Evolutionary conservation across 2,797 vertebrate genomes (phyloP).

Genomic region (Delichon dasypus): DNA sequence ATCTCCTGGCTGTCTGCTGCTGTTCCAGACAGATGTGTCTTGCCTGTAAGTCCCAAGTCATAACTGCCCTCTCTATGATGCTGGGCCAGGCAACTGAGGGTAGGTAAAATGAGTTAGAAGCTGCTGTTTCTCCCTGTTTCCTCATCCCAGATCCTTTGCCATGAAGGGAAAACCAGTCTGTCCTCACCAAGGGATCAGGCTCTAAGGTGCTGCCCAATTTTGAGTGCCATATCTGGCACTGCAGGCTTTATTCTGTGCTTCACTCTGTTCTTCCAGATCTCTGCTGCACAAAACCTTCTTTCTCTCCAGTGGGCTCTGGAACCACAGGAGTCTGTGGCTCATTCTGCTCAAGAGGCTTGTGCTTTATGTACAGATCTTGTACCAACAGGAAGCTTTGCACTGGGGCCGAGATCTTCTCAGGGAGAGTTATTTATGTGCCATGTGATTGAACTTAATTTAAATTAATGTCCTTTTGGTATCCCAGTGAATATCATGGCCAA

Average conservation of each 20-base stretch:
- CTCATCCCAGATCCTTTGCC: rapidly evolving
- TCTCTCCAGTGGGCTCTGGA: background rate
- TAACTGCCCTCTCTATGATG: background rate
- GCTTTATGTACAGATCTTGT: rapidly evolving
- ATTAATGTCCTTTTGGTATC: background rate
- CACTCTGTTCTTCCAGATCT: background rate
- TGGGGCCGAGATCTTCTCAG: background rate
- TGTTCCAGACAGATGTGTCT: background rate
- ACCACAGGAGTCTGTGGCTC: background rate
- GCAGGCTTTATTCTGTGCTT: background rate
- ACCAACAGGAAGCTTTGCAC: background rate
- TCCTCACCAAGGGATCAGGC: background rate
- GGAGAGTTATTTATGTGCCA: background rate
- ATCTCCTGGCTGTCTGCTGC: background rate
- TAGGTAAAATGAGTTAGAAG: background rate
- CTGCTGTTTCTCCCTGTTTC: background rate
- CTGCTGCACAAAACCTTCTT: background rate
- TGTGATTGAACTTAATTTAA: background rate
- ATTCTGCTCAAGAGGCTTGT: background rate
- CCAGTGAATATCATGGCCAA: rapidly evolving
- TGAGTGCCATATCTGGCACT: background rate
- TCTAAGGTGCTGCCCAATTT: background rate
- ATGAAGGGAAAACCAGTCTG: background rate
- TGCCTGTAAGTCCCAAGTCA: background rate
- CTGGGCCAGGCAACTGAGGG: background rate